A percentile compares a stretch with the other conserved stretches of the same genome.
phyloP scores from a whole-genome alignment of 2,113 vertebrate species.

The Myanophis thanlyinensis region DNA sequence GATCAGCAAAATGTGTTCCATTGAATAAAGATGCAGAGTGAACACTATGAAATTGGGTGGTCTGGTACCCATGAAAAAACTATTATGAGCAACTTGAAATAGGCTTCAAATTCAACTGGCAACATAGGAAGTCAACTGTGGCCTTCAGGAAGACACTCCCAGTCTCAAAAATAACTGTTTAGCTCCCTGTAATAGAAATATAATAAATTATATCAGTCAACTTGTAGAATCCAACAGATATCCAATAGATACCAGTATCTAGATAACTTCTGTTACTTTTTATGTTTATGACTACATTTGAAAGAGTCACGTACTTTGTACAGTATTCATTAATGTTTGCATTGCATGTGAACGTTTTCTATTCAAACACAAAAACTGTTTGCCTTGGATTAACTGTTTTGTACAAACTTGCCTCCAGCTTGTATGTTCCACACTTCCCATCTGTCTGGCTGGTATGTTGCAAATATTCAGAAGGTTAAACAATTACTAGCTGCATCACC shows the following conservation, averaged over 20 bases:
- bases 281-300: neutral
- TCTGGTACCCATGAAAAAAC: neutral
- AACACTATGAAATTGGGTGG: neutral
- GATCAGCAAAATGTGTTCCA: neutral
- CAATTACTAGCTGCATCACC: constrained; percentile 9
- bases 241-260: neutral
- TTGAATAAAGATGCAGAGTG: neutral
- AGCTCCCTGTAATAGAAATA: neutral
- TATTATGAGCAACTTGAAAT: neutral
- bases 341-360: neutral
- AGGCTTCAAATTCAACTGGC: neutral
- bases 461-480: neutral
- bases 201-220: neutral
- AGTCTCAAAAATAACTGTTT: neutral
- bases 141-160: neutral
- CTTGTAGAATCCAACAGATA: neutral
- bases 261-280: neutral
- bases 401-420: neutral
- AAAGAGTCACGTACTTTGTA: neutral
- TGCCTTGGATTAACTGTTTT: neutral
- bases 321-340: neutral
- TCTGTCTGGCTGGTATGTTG: neutral
- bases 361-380: neutral
- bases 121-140: neutral
- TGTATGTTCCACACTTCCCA: neutral